Evolutionary conservation across 2,888 invertebrate species (phyloP).

Genomic region (Nymphalis polychloros): DNA sequence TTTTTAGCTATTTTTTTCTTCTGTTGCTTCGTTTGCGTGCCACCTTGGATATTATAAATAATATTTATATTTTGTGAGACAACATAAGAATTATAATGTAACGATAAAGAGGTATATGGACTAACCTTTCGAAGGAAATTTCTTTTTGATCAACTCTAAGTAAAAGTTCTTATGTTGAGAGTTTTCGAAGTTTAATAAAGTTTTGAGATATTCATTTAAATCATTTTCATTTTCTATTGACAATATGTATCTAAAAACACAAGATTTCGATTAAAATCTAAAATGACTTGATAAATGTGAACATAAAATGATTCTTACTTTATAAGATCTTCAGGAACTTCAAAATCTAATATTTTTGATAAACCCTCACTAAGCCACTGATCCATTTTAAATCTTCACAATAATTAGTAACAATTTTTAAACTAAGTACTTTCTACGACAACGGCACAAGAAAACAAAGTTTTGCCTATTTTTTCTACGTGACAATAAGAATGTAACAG

Average conservation of each 20-base stretch:
- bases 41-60: conserved; percentile 47
- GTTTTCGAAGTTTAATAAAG: conserved; percentile 85
- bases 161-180: conserved; percentile 86
- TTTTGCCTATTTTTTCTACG: not conserved
- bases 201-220: conserved; percentile 89
- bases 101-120: conserved; percentile 14
- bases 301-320: conserved; percentile 68
- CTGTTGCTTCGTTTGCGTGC: conserved; percentile 55
- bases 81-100: not conserved
- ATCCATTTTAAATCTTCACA: conserved; percentile 73
- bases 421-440: not conserved
- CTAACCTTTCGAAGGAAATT: conserved; percentile 70
- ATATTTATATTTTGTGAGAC: not conserved
- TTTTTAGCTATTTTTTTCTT: conserved; percentile 74
- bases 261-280: conserved; percentile 6
- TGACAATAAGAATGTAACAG: not conserved
- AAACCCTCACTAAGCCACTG: conserved; percentile 85
- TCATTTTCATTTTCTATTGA: conserved; percentile 87
- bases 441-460: not conserved
- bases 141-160: conserved; percentile 79
- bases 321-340: conserved; percentile 86
- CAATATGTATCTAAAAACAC: conserved; percentile 84
- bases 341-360: conserved; percentile 84
- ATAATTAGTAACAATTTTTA: conserved; percentile 9
- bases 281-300: not conserved